Evolutionary conservation across 1,140 invertebrate species (phyloP).

Genomic region (Leptopilina clavipes): DNA sequence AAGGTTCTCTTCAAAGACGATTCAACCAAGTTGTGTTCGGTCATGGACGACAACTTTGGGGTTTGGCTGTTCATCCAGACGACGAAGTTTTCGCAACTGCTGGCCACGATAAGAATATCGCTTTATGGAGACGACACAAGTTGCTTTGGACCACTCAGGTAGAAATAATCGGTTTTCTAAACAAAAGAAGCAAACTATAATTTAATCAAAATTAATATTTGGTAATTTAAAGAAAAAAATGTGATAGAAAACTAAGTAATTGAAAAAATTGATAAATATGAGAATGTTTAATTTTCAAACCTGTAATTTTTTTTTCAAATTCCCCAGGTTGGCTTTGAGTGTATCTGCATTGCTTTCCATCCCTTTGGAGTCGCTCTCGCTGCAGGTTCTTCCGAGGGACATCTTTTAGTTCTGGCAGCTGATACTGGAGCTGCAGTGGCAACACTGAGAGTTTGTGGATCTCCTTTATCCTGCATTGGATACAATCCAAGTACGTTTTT

Average conservation of each 20-base stretch:
- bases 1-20: conserved; percentile 91
- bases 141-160: conserved; percentile 92
- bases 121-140: conserved; percentile 91
- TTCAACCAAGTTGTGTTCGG: conserved; percentile 95
- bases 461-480: conserved; percentile 86
- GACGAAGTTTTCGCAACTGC: conserved; percentile 95
- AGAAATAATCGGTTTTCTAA: neutral
- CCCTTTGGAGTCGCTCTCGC: conserved; percentile 90
- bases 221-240: no score
- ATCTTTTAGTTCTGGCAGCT: conserved; percentile 88
- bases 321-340: conserved; percentile 84
- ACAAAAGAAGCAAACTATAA: neutral
- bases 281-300: neutral
- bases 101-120: conserved; percentile 93
- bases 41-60: conserved; percentile 93
- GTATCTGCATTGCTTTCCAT: conserved; percentile 89
- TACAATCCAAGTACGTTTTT: conserved; percentile 87
- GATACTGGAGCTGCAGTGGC: conserved; percentile 88
- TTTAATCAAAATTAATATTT: no score
- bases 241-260: no score
- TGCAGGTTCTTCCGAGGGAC: conserved; percentile 91
- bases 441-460: conserved; percentile 89
- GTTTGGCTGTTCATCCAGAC: conserved; percentile 90
- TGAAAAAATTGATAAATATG: no score
- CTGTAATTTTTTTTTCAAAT: conserved; percentile 17